phyloP scores from a whole-genome alignment of 2,888 invertebrate species.

The Amphipoea oculea region DNA sequence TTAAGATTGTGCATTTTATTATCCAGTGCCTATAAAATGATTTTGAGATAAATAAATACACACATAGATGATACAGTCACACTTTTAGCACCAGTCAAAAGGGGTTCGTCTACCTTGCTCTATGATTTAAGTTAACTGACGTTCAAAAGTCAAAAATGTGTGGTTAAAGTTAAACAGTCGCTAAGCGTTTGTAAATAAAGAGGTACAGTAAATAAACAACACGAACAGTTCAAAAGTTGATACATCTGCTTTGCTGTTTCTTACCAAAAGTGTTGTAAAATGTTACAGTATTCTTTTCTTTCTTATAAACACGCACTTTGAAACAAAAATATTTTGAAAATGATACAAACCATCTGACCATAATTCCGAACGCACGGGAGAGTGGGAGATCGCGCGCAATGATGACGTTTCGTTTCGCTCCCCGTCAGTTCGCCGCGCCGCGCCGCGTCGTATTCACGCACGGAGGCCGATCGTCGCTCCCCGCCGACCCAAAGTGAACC shows the following conservation, averaged over 20 bases:
- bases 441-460: slow-evolving; percentile 71
- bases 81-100: no score
- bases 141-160: neutral
- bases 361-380: slow-evolving; percentile 66
- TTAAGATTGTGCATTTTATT: no score
- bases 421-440: slow-evolving; percentile 81
- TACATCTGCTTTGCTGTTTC: slow-evolving; percentile 9
- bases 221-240: neutral
- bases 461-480: slow-evolving; percentile 29
- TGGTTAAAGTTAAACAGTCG: neutral
- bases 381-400: slow-evolving; percentile 72
- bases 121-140: neutral
- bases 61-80: no score
- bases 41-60: no score
- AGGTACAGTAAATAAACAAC: neutral
- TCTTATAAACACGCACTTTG: neutral
- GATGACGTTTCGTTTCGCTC: slow-evolving; percentile 71
- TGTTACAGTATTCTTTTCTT: neutral
- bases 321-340: slow-evolving; percentile 45
- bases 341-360: slow-evolving; percentile 40
- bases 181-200: no score
- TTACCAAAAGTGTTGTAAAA: slow-evolving; percentile 5
- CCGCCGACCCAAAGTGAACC: slow-evolving; percentile 65
- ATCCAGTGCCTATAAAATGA: no score
- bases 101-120: no score